Base-by-base conservation (phyloP, 2,888 invertebrate species). In the Itoplectis maculator region DNA sequence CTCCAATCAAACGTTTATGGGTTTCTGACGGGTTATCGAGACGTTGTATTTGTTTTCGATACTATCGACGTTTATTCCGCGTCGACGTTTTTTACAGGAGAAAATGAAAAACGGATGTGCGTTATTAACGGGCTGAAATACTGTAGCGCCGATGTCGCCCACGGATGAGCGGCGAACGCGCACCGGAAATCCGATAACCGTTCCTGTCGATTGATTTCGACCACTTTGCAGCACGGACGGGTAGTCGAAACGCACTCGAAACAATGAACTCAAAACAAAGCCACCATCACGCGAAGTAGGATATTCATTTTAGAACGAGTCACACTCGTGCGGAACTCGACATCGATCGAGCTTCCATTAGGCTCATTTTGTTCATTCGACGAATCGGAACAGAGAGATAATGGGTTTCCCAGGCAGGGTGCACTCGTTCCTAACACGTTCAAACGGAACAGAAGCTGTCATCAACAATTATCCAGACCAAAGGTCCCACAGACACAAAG, bases 1-100 rank as follows among this genome's bases (percentile, higher is more conserved):
- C 29, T 29, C 49, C 42, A 69, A 75, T 79, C 65, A 72, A 82
- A 82, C 75, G 54, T 70, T 72, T 79, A 79, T 82, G 45, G 66
- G 23, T 47, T 79, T 65, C 61, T 73, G 40, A 37, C 45, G 15
- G 69, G 20, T 49, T 49, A 68, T 56, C 23, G 37, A 59, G 29
- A 29, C 45, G 11, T 18, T 72, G 66, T 47, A 56, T 35, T 35
- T n/a, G 51, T 70, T 74, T 76, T 35, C 81, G 51, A 81, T 72
- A 37, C 40, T 18, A 61, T 42, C 63, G 18, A 40, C 37, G 5
- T n/a, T 0, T 37, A 11, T 9, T 72, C n/a, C n/a, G 11, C 65
- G 42, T 49, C 42, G 54, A 42, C 42, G 35, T 40, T 51, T 76
- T 76, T 72, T 66, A 66, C 18, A 9, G n/a, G 23, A 42, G 9